Percentiles rank a stretch among this genome's conserved stretches.
These are phyloP conservation scores for Setophaga kirtlandii DNA, from an alignment of 2,113 vertebrate genomes.

Conservation along the genomic window DNA sequence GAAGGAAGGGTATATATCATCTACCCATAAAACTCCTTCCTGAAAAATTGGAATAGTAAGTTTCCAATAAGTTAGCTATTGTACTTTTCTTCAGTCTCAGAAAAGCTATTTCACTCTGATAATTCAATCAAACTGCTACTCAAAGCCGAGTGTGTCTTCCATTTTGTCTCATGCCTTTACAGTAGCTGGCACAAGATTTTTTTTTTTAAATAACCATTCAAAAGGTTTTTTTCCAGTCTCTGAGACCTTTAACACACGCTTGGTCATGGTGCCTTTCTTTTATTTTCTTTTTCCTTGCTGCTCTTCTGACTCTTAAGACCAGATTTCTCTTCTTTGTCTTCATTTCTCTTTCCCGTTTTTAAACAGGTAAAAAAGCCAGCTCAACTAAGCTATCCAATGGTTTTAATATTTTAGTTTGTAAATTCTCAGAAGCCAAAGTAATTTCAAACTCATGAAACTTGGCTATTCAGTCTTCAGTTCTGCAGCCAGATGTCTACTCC, in stretches of 20 bases:
- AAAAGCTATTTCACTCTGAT: neutral
- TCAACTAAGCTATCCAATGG: neutral
- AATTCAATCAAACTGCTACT: neutral
- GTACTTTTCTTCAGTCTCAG: neutral
- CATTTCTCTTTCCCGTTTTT: accelerated
- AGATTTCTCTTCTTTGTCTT: neutral
- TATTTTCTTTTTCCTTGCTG: neutral
- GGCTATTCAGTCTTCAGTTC: neutral
- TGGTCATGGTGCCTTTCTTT: neutral
- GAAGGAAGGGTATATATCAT: neutral
- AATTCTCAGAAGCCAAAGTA: neutral
- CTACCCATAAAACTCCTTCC: neutral
- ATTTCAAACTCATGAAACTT: neutral
- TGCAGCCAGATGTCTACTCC: neutral
- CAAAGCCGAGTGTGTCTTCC: neutral
- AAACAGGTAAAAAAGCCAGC: neutral
- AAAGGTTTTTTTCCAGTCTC: neutral
- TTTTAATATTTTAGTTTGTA: neutral
- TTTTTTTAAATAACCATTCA: neutral
- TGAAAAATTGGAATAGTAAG: neutral
- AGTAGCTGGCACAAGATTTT: neutral
- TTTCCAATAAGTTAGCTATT: neutral
- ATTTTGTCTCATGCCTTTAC: neutral
- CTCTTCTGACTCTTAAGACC: neutral
- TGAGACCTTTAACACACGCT: neutral